These are phyloP conservation scores for Scaptomyza graminum DNA, from an alignment of 1,140 invertebrate species.

Conservation along the genomic window DNA sequence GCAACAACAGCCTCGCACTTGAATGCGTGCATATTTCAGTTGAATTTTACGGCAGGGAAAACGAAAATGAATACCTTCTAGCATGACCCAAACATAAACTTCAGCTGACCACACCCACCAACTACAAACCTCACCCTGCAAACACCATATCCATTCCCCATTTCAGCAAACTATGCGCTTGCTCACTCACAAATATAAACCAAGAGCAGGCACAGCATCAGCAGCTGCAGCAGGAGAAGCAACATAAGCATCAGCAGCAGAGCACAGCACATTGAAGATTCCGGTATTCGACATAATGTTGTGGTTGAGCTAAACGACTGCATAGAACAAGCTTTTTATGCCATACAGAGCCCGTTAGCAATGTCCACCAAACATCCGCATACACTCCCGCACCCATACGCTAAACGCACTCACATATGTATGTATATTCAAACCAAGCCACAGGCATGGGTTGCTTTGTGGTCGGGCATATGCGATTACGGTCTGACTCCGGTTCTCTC, in stretches of 20 bases:
- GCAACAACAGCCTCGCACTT: slow-evolving; percentile 24
- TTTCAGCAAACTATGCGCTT: slow-evolving; percentile 46
- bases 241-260: slow-evolving; percentile 26
- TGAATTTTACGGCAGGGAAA: slow-evolving; percentile 52
- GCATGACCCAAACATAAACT: slow-evolving; percentile 77
- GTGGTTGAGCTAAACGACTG: slow-evolving; percentile 79
- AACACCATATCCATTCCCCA: not conserved
- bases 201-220: slow-evolving; percentile 12
- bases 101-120: slow-evolving; percentile 33
- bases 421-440: slow-evolving; percentile 14
- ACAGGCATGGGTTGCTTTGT: slow-evolving; percentile 57
- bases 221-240: slow-evolving; percentile 3
- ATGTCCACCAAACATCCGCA: slow-evolving; percentile 37
- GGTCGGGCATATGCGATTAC: slow-evolving; percentile 71
- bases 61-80: slow-evolving; percentile 71
- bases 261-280: slow-evolving; percentile 75
- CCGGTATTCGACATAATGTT: slow-evolving; percentile 81
- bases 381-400: slow-evolving; percentile 7
- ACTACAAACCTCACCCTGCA: slow-evolving; percentile 12
- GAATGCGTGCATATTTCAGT: slow-evolving; percentile 72
- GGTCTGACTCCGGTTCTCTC: slow-evolving; percentile 52
- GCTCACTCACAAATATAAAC: slow-evolving; percentile 39
- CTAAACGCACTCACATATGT: not conserved
- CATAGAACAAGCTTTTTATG: slow-evolving; percentile 81
- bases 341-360: slow-evolving; percentile 48